Evolutionary conservation across 2,888 invertebrate species (phyloP).

Genomic region (Apamea crenata): DNA sequence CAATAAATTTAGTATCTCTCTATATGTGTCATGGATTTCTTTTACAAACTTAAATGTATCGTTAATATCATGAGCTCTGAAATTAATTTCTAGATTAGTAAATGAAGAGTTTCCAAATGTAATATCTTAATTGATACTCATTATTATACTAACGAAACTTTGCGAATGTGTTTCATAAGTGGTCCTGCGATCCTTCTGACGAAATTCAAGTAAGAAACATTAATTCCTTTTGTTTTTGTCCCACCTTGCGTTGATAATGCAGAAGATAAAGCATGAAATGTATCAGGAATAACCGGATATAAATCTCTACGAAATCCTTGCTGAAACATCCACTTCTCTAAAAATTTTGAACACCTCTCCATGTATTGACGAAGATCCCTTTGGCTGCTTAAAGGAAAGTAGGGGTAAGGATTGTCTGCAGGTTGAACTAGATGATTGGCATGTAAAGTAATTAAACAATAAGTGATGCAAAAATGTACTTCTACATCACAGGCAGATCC

Average conservation of each 20-base stretch:
- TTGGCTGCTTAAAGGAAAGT: slow-evolving; percentile 79
- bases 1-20: slow-evolving; percentile 81
- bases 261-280: slow-evolving; percentile 83
- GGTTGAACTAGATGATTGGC: slow-evolving; percentile 70
- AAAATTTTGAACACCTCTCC: slow-evolving; percentile 77
- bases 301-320: slow-evolving; percentile 88
- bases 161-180: slow-evolving; percentile 83
- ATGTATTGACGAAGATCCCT: slow-evolving; percentile 78
- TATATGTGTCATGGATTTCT: slow-evolving; percentile 85
- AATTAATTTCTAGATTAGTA: slow-evolving; percentile 51
- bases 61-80: slow-evolving; percentile 76
- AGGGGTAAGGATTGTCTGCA: slow-evolving; percentile 83
- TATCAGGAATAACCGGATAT: slow-evolving; percentile 85
- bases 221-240: slow-evolving; percentile 83
- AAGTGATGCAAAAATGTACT: slow-evolving; percentile 81
- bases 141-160: slow-evolving; percentile 78
- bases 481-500: slow-evolving; percentile 83
- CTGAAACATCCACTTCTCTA: slow-evolving; percentile 87
- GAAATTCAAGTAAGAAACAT: slow-evolving; percentile 84
- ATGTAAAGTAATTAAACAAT: slow-evolving; percentile 84
- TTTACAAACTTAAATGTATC: slow-evolving; percentile 80
- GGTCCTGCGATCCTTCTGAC: slow-evolving; percentile 85
- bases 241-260: slow-evolving; percentile 74
- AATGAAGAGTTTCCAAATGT: neutral
- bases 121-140: neutral